phyloP scores from a whole-genome alignment of 1,140 invertebrate genomes.

The Delia radicum region DNA sequence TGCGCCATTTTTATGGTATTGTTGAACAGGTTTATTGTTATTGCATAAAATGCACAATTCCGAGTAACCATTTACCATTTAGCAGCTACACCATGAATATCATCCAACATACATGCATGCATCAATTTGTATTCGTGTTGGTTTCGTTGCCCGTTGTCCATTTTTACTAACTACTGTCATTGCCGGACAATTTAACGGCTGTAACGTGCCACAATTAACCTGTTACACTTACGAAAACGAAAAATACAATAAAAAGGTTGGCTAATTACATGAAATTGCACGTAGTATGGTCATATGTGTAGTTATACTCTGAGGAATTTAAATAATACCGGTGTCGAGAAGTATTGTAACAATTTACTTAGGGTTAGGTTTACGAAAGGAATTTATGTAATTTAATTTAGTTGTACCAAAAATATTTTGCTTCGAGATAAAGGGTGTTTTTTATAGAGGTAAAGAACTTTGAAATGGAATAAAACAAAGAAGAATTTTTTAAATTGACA shows the following conservation, averaged over 20 bases:
- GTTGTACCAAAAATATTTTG: too few relatives aligned
- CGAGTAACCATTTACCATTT: not conserved
- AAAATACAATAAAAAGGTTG: not conserved
- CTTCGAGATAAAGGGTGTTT: too few relatives aligned
- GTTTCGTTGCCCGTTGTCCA: not conserved
- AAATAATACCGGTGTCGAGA: too few relatives aligned
- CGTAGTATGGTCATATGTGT: not conserved
- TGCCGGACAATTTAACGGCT: slow-evolving; percentile 14
- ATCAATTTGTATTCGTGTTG: not conserved
- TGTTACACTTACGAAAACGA: slow-evolving; percentile 7
- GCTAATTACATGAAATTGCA: not conserved
- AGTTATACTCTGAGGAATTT: too few relatives aligned
- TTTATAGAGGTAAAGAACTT: too few relatives aligned
- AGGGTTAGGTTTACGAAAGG: too few relatives aligned
- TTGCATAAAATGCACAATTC: not conserved
- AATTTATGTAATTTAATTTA: too few relatives aligned
- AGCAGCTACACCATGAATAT: not conserved
- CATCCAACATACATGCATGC: too few relatives aligned
- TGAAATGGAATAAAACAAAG: too few relatives aligned
- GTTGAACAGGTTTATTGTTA: slow-evolving; percentile 17
- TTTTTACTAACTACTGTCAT: not conserved
- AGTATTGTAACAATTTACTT: too few relatives aligned
- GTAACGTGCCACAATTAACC: slow-evolving; percentile 21
- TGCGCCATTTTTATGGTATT: slow-evolving; percentile 17
- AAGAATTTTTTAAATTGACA: too few relatives aligned